phyloP scores from a whole-genome alignment of 2,113 vertebrate species.

The Delphinapterus leucas region DNA sequence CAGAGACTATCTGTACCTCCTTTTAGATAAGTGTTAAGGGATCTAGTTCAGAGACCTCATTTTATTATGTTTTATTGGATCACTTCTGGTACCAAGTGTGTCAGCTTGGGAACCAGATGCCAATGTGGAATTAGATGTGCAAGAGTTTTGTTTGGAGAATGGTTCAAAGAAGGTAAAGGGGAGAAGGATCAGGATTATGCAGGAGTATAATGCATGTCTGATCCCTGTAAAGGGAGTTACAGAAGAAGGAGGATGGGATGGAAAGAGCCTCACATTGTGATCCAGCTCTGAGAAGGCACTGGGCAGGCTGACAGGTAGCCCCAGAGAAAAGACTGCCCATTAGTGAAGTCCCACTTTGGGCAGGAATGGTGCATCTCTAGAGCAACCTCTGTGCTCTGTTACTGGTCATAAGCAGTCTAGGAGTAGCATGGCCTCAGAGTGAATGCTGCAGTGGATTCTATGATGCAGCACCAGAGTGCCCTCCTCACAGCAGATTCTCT shows the following conservation, averaged over 20 bases:
- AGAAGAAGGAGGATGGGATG: neutral
- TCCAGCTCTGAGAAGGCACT: neutral
- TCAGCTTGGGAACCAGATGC: neutral
- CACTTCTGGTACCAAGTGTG: neutral
- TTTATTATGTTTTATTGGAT: neutral
- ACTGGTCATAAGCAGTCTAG: neutral
- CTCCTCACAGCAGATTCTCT: neutral
- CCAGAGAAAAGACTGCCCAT: neutral
- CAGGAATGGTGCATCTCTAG: neutral
- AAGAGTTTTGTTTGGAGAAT: neutral
- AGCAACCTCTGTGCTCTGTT: neutral
- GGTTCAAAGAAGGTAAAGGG: neutral
- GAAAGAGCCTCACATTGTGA: neutral
- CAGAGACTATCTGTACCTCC: neutral
- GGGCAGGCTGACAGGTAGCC: neutral
- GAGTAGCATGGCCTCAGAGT: neutral
- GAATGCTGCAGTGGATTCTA: neutral
- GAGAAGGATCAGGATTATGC: neutral
- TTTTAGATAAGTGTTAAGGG: neutral
- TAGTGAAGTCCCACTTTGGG: neutral
- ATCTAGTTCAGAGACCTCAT: too few relatives aligned
- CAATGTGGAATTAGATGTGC: neutral
- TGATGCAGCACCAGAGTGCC: too few relatives aligned
- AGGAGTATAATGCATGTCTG: neutral
- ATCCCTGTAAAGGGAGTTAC: rapidly evolving